Base-by-base conservation (phyloP, 2,113 vertebrate genomes). In the Gobius niger region DNA sequence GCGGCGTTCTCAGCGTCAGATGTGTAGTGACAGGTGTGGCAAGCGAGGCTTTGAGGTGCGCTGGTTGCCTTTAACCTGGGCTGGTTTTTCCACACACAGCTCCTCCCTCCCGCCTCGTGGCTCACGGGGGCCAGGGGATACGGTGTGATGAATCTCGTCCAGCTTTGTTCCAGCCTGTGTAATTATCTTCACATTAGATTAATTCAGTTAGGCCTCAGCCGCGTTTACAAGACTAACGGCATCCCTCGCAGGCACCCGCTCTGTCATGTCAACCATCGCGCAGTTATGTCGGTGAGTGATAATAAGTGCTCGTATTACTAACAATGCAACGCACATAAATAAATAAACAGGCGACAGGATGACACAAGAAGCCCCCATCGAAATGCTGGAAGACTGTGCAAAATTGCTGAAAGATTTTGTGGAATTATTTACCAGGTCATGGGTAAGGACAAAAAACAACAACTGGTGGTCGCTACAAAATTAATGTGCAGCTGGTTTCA, bases 131-230 rank as follows among this genome's bases (percentile, higher is more conserved):
- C 63, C 65, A 60, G 14, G 59, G 24, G 68, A 69, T 76, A 40
- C 63, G 19, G 80, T 78, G 82, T 90, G 88, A 92, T 91, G 59
- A 91, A 92, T 91, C 82, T 81, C 87, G 77, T 84, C 78, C 84
- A 69, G 86, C 75, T 89, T 90, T 78, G 80, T 84, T 82, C 68
- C 85, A 85, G 88, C 80, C 81, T 73, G 77, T 71, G 84, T 87
- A 90, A 92, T 92, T 92, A 91, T 93, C 90, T 91, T 89, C 84
- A 84, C 72, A 92, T 92, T 90, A 93, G 84, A 92, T 92, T 82
- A 88, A 92, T 91, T 84, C 86, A 64, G 89, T 92, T 91, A 91
- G 82, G 82, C 78, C 88, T 79, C 72, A 16, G 82, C 85, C 77
- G 24, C 77, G 75, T 89, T 87, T 88, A 87, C 85, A 84, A 85